Conservation (phyloP, 2,113 vertebrate species). For the Antechinus flavipes region DNA sequence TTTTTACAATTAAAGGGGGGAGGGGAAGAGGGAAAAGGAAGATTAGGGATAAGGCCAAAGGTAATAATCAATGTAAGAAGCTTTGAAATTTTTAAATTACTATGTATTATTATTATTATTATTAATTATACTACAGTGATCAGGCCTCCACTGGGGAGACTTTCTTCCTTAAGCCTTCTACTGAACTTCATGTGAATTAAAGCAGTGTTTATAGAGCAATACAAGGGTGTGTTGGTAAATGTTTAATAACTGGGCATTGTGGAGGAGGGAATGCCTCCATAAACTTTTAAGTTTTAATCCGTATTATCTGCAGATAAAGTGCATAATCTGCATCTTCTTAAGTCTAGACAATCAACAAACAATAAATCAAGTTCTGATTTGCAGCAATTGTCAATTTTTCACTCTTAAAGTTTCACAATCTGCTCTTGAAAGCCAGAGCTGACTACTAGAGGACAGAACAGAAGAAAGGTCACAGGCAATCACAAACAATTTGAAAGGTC, state of each 20-base stretch:
- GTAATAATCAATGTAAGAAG: background rate
- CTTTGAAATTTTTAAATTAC: background rate
- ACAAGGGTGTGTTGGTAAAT: background rate
- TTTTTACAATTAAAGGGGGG: background rate
- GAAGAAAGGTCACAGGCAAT: background rate
- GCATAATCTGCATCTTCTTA: background rate
- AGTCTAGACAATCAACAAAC: background rate
- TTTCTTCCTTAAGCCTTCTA: background rate
- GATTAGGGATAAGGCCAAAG: background rate
- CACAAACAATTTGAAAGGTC: background rate
- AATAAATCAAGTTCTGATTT: background rate
- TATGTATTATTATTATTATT: background rate
- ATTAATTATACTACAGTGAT: background rate
- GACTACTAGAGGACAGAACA: background rate
- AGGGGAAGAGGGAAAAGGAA: background rate
- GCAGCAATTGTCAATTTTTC: background rate
- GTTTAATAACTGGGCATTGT: background rate
- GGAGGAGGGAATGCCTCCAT: background rate
- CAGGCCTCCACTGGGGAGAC: background rate
- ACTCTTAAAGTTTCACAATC: background rate
- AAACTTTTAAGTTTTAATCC: background rate
- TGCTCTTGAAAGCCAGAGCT: background rate
- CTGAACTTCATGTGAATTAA: background rate
- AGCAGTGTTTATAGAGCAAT: background rate
- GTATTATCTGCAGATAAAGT: background rate